Conservation (phyloP, 1,140 invertebrate species). For the Lamellibrachia luymesi region DNA sequence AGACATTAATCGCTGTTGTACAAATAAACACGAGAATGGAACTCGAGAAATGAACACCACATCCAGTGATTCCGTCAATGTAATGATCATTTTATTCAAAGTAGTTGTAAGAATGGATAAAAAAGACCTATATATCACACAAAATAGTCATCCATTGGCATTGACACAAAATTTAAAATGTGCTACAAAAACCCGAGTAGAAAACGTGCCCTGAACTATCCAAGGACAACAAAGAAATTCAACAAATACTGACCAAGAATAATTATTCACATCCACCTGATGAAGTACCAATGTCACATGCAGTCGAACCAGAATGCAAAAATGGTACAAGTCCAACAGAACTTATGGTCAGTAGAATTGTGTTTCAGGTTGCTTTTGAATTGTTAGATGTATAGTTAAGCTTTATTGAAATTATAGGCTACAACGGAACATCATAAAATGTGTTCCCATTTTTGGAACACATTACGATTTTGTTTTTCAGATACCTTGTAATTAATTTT, state of each 20-base stretch:
- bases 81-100: neutral
- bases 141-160: neutral
- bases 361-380: neutral
- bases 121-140: constrained; percentile 5
- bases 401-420: neutral
- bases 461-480: neutral
- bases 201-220: constrained; percentile 1
- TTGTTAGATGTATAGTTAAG: neutral
- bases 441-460: neutral
- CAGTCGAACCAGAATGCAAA: neutral
- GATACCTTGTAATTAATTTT: neutral
- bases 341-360: neutral
- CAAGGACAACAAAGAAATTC: neutral
- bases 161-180: neutral
- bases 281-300: neutral
- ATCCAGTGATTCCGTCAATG: neutral
- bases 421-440: neutral
- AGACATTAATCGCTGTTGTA: neutral
- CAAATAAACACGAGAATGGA: neutral
- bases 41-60: neutral
- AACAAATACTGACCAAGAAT: constrained; percentile 1
- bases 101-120: constrained; percentile 5
- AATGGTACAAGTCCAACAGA: neutral
- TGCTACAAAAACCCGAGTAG: constrained; percentile 4
- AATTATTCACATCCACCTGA: constrained; percentile 1